Conservation (phyloP, 2,888 invertebrate species). For the Ormyrus thymus region DNA sequence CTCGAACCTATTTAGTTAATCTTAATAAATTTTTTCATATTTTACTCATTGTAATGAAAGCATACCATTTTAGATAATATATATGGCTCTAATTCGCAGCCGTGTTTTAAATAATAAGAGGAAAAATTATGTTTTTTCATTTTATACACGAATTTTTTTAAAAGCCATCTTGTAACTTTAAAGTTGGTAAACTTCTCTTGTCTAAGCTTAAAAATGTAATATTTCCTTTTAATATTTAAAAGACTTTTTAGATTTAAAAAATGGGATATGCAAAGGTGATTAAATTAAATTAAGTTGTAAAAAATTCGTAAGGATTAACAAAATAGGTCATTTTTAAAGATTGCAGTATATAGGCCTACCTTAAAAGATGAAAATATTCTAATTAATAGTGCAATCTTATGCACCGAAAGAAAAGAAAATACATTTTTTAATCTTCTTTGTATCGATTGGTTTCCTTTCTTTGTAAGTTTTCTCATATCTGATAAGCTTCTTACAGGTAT, state of each 20-base stretch:
- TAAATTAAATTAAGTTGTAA: slow-evolving; percentile 26
- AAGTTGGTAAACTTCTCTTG: no score
- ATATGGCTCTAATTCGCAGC: no score
- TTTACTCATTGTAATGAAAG: neutral
- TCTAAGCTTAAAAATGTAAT: no score
- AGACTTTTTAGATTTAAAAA: no score
- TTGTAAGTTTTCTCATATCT: slow-evolving; percentile 55
- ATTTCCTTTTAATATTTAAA: no score
- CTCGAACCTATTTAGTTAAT: slow-evolving; percentile 27
- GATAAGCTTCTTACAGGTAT: slow-evolving; percentile 42
- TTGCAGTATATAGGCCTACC: slow-evolving; percentile 48
- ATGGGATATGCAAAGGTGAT: neutral
- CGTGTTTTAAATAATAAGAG: slow-evolving; percentile 8
- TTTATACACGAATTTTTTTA: neutral
- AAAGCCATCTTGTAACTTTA: neutral
- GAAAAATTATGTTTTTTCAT: slow-evolving; percentile 9
- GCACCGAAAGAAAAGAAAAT: slow-evolving; percentile 26
- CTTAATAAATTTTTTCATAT: slow-evolving; percentile 26
- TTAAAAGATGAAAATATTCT: slow-evolving; percentile 42
- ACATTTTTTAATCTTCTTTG: slow-evolving; percentile 51
- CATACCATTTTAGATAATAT: no score
- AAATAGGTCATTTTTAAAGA: slow-evolving; percentile 16
- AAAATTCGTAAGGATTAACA: slow-evolving; percentile 33
- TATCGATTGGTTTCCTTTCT: slow-evolving; percentile 56
- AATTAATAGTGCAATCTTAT: slow-evolving; percentile 29